Conservation (phyloP, 2,888 invertebrate species). For the Mimas tiliae region DNA sequence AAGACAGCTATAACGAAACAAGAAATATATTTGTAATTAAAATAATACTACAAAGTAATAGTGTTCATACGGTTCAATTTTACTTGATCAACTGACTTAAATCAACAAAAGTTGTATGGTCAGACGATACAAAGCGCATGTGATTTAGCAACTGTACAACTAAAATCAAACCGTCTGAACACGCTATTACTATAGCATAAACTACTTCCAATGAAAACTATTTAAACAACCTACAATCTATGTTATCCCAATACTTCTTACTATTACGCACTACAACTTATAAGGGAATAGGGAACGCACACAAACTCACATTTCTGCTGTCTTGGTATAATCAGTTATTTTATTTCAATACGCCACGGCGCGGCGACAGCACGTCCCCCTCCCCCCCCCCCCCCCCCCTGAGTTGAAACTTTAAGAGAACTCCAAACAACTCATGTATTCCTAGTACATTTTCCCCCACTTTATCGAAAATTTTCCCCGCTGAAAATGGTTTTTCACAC, state of each 20-base stretch:
- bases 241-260: conserved; percentile 54
- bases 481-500: not conserved
- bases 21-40: no score
- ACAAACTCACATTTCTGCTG: conserved; percentile 43
- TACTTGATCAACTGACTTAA: no score
- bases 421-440: conserved; percentile 43
- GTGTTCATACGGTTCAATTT: no score
- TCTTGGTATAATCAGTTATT: conserved; percentile 54
- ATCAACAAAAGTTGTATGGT: no score
- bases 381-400: no score
- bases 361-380: no score
- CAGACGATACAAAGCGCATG: no score
- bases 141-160: no score
- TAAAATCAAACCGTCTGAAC: no score
- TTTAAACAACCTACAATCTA: conserved; percentile 34
- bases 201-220: not conserved
- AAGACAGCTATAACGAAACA: no score
- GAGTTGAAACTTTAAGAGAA: not conserved
- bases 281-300: conserved; percentile 25
- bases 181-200: no score
- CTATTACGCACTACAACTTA: conserved; percentile 62
- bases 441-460: conserved; percentile 75
- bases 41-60: no score
- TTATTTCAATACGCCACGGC: conserved; percentile 59
- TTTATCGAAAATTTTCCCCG: conserved; percentile 72